phyloP scores from a whole-genome alignment of 2,113 vertebrate genomes.

The Macaca nemestrina region DNA sequence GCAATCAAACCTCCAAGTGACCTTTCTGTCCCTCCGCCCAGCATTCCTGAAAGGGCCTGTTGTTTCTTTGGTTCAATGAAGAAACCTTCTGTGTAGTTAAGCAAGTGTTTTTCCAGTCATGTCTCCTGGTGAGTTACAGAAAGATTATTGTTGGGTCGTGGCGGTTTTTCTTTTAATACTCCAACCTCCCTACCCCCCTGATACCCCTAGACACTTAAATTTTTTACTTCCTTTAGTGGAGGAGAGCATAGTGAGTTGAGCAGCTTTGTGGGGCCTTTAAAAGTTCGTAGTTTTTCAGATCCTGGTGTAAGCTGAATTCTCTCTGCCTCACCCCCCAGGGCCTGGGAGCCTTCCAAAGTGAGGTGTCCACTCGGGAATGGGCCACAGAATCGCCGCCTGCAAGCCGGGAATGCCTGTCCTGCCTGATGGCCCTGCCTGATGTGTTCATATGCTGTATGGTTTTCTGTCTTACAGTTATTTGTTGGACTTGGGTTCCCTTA shows the following conservation, averaged over 20 bases:
- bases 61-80: constrained; percentile 76
- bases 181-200: neutral
- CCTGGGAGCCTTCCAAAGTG: neutral
- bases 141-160: constrained; percentile 78
- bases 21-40: neutral
- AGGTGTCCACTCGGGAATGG: neutral
- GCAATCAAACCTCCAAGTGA: constrained; percentile 50
- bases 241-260: neutral
- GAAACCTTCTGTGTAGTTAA: constrained; percentile 77
- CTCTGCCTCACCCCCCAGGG: neutral
- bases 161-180: constrained; percentile 10
- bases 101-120: constrained; percentile 69
- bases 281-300: neutral
- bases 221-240: neutral
- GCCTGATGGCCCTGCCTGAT: neutral
- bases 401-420: neutral
- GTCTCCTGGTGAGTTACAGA: constrained; percentile 79
- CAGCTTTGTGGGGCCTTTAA: neutral
- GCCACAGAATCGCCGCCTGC: neutral
- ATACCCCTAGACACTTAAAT: neutral
- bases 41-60: constrained; percentile 71
- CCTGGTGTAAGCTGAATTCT: neutral
- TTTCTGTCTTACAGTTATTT: constrained; percentile 90
- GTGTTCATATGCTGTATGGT: neutral
- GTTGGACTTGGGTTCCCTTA: constrained; percentile 98